Conservation (phyloP, 2,797 vertebrate species). For the Argyrosomus regius region DNA sequence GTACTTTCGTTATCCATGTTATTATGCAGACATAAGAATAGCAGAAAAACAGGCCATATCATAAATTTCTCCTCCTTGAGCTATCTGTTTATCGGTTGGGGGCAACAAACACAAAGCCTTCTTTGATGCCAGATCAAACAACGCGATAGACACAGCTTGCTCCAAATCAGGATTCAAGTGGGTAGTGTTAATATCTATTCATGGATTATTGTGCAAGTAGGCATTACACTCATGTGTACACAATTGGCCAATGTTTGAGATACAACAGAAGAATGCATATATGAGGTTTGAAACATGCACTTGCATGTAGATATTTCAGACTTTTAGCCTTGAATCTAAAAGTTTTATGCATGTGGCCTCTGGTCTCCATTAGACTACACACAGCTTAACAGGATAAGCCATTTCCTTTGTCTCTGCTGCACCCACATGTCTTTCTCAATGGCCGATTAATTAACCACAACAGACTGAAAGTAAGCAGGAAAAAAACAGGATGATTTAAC, state of each 20-base stretch:
- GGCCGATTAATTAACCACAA: constrained; percentile 76
- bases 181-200: constrained; percentile 3
- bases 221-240: constrained; percentile 3
- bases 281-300: background rate
- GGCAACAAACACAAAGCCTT: constrained; percentile 29
- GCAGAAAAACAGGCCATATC: constrained; percentile 15
- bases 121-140: constrained; percentile 38
- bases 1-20: background rate
- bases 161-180: constrained; percentile 16
- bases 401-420: constrained; percentile 59
- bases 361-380: constrained; percentile 35
- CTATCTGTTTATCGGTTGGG: background rate
- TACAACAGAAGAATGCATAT: background rate
- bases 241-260: constrained; percentile 7
- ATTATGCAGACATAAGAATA: background rate
- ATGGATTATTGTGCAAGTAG: background rate
- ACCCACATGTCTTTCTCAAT: constrained; percentile 60
- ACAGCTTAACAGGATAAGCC: constrained; percentile 68
- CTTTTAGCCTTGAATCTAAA: constrained; percentile 25
- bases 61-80: background rate
- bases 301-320: constrained; percentile 17
- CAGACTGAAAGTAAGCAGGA: constrained; percentile 56
- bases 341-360: constrained; percentile 23
- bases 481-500: constrained; percentile 55
- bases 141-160: constrained; percentile 14